Evolutionary conservation across 1,140 invertebrate species (phyloP).

Genomic region (Drosophila santomea): DNA sequence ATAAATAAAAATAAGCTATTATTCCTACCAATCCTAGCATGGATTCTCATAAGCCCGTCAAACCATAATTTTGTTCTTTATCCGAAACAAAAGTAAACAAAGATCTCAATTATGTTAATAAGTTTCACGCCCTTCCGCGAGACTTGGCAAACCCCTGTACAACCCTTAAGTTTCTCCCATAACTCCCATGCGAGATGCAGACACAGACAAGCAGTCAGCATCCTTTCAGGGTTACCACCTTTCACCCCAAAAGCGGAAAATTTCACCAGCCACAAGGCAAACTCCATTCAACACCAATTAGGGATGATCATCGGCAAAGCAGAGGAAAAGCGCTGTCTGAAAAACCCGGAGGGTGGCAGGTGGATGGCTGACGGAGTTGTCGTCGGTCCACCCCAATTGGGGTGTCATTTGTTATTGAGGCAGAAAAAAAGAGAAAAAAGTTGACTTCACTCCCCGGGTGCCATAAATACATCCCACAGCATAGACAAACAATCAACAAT

Average conservation of each 20-base stretch:
- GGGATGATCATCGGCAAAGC: constrained; percentile 73
- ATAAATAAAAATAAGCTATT: neutral
- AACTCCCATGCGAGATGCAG: neutral
- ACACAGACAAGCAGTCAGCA: constrained; percentile 44
- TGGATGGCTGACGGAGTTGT: constrained; percentile 52
- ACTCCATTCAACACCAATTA: constrained; percentile 84
- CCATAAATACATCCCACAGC: constrained; percentile 73
- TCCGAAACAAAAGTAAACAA: constrained; percentile 54
- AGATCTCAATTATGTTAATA: constrained; percentile 82
- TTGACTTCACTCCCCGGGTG: constrained; percentile 69
- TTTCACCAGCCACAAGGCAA: constrained; percentile 59
- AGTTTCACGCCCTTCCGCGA: constrained; percentile 70
- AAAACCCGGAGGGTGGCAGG: constrained; percentile 23
- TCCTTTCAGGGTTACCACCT: constrained; percentile 63
- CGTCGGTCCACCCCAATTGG: constrained; percentile 62
- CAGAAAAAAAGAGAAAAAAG: constrained; percentile 63
- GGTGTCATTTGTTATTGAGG: constrained; percentile 77
- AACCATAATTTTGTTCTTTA: constrained; percentile 11
- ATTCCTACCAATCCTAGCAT: neutral
- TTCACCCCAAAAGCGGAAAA: constrained; percentile 62
- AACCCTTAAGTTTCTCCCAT: constrained; percentile 9
- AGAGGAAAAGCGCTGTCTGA: neutral
- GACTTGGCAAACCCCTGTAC: constrained; percentile 29
- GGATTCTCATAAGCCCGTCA: neutral
- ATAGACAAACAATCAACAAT: constrained; percentile 83